A percentile compares a stretch with the other conserved stretches of the same genome.
Conservation (phyloP, 2,888 invertebrate genomes). For the Dastarcus helophoroides region DNA sequence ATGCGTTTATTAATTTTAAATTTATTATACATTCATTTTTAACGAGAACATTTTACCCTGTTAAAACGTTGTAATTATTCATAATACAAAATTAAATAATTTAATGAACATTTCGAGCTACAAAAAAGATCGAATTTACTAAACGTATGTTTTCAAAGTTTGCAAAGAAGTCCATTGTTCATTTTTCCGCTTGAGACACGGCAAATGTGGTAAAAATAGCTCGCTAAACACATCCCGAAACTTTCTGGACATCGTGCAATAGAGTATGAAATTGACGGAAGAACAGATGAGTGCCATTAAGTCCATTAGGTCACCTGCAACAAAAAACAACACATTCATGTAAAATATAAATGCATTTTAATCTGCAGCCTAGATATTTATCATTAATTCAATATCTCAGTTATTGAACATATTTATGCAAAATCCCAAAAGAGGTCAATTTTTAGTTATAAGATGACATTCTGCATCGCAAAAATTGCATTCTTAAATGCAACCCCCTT, state of each 20-base stretch:
- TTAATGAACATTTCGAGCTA: not conserved
- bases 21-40: not conserved
- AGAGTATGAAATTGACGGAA: constrained; percentile 1
- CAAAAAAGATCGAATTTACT: not conserved
- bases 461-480: no score
- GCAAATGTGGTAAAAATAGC: not conserved
- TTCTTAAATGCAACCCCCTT: no score
- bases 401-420: no score
- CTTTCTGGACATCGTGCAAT: constrained; percentile 1
- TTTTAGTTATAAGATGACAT: no score
- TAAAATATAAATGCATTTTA: no score
- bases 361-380: no score
- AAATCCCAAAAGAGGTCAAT: no score
- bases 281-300: not conserved
- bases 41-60: not conserved
- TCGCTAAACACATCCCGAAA: not conserved
- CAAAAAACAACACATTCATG: no score
- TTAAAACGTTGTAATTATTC: not conserved
- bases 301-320: constrained; percentile 1
- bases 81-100: not conserved
- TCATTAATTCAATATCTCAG: no score
- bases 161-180: not conserved
- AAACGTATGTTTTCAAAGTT: not conserved
- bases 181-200: not conserved
- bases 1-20: not conserved